phyloP scores from a whole-genome alignment of 2,113 vertebrate genomes.

The Alligator sinensis region DNA sequence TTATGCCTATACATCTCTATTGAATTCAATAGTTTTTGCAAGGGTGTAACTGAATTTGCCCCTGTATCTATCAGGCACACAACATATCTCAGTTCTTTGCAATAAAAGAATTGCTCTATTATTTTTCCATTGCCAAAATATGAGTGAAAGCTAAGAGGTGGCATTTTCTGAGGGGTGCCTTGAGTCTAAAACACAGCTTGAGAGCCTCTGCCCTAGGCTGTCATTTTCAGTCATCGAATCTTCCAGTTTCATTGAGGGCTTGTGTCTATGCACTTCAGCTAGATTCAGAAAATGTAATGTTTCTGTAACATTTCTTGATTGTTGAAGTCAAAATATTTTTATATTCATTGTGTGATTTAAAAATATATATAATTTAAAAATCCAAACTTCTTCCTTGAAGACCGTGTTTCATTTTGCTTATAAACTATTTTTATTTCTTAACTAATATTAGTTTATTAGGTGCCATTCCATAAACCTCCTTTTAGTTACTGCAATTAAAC shows the following conservation, averaged over 20 bases:
- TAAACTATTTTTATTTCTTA: not conserved
- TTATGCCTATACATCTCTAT: fast-evolving
- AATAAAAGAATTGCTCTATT: not conserved
- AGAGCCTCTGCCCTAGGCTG: not conserved
- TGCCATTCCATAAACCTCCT: not conserved
- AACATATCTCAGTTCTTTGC: not conserved
- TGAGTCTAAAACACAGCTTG: not conserved
- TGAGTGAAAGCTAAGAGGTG: too few species aligned
- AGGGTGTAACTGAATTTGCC: not conserved
- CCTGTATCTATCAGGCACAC: not conserved
- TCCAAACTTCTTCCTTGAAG: not conserved
- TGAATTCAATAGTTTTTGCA: not conserved
- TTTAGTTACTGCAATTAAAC: not conserved
- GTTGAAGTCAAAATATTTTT: not conserved
- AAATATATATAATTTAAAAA: not conserved
- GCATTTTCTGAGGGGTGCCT: too few species aligned
- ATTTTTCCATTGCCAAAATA: too few species aligned
- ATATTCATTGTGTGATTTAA: not conserved
- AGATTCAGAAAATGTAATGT: not conserved
- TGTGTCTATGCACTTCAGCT: not conserved
- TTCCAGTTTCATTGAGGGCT: not conserved
- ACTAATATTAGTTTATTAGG: not conserved
- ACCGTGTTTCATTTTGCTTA: not conserved
- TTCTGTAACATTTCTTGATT: not conserved
- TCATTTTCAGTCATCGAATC: not conserved